Percentiles rank a stretch among this genome's conserved stretches.
These are phyloP conservation scores for Leptarthrus brevirostris DNA, from an alignment of 2,888 invertebrate genomes.

Conservation along the genomic window DNA sequence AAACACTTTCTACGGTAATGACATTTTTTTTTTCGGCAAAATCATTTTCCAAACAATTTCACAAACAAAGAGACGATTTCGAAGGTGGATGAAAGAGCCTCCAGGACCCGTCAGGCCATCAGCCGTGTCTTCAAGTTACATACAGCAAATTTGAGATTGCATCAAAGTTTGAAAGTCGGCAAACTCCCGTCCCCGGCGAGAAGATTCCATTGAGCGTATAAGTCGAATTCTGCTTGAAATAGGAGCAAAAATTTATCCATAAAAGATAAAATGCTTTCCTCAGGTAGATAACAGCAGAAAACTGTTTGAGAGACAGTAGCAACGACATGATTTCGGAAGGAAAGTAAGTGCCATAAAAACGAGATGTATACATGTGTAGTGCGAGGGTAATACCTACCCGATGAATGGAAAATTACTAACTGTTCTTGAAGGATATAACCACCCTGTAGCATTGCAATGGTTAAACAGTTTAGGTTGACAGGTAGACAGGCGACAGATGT, in stretches of 20 bases:
- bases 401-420: conserved; percentile 36
- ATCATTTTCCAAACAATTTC: conserved; percentile 50
- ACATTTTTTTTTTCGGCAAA: conserved; percentile 46
- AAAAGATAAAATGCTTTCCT: conserved; percentile 39
- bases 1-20: conserved; percentile 43
- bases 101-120: conserved; percentile 36
- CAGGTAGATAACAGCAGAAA: conserved; percentile 30
- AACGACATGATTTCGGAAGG: conserved; percentile 24
- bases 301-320: conserved; percentile 20
- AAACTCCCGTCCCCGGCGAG: background rate
- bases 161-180: background rate
- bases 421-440: conserved; percentile 1
- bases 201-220: conserved; percentile 42
- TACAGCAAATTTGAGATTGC: conserved; percentile 22
- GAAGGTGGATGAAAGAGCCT: conserved; percentile 17
- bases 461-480: background rate
- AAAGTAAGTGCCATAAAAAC: conserved; percentile 1
- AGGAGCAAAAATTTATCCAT: conserved; percentile 46
- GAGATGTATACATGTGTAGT: background rate
- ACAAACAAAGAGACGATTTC: conserved; percentile 47
- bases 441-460: background rate
- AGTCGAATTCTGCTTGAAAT: conserved; percentile 33
- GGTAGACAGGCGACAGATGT: conserved; percentile 21
- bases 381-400: background rate
- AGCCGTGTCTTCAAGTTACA: conserved; percentile 35